Evolutionary conservation across 2,888 invertebrate species (phyloP).

Genomic region (Brassicogethes aeneus): DNA sequence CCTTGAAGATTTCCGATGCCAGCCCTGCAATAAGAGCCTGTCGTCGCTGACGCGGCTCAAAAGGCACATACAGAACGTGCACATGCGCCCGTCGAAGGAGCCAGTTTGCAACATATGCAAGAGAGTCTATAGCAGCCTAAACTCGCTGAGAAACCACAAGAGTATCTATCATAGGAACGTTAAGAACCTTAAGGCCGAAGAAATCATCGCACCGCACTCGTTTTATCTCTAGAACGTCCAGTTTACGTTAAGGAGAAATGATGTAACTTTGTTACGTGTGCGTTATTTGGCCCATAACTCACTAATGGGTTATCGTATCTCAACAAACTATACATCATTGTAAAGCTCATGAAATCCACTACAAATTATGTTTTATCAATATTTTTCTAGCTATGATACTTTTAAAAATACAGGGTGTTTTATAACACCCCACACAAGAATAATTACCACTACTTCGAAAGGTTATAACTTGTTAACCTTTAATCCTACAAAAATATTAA

Average conservation of each 20-base stretch:
- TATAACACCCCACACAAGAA: no score
- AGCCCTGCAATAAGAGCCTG: slow-evolving; percentile 86
- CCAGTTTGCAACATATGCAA: slow-evolving; percentile 89
- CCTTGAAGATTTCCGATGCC: slow-evolving; percentile 83
- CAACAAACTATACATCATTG: no score
- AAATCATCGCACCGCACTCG: slow-evolving; percentile 37
- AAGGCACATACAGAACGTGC: slow-evolving; percentile 87
- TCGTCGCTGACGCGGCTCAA: slow-evolving; percentile 80
- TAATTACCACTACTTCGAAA: no score
- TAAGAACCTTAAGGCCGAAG: slow-evolving; percentile 58
- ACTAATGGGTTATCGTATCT: no score
- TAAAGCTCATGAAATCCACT: no score
- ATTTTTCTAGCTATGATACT: no score
- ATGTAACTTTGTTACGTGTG: no score
- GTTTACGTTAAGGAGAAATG: background rate
- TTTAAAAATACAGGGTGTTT: no score
- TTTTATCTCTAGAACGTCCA: slow-evolving; percentile 33
- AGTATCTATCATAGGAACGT: slow-evolving; percentile 81
- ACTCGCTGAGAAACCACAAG: slow-evolving; percentile 86
- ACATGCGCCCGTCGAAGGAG: slow-evolving; percentile 83
- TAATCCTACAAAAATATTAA: no score
- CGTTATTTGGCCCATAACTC: no score
- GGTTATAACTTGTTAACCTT: no score
- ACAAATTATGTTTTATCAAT: no score
- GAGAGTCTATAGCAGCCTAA: slow-evolving; percentile 84